These are phyloP conservation scores for Anisognathus igniventris DNA, from an alignment of 2,797 vertebrate genomes.

Conservation along the genomic window DNA sequence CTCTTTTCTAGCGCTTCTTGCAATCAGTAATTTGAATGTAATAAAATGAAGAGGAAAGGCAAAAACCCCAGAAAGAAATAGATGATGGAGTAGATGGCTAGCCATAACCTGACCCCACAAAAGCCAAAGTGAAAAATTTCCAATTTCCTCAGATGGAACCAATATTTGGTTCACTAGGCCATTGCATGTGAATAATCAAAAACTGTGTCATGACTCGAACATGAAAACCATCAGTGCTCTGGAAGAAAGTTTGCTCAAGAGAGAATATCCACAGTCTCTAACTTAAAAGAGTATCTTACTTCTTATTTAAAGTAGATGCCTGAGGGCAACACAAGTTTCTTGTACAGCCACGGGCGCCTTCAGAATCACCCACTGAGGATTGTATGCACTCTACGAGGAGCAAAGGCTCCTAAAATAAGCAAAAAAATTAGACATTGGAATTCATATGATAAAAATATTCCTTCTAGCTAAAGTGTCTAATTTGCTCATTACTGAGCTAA, in stretches of 20 bases:
- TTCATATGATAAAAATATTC: neutral
- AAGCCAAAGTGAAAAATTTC: neutral
- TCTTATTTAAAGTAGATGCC: conserved; percentile 14
- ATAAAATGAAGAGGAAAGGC: neutral
- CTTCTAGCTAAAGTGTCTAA: neutral
- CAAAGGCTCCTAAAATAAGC: conserved; percentile 3
- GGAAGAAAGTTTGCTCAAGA: neutral
- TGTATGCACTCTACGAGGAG: neutral
- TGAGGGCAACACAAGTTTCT: neutral
- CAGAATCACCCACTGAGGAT: neutral
- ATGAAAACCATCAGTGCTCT: neutral
- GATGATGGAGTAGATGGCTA: neutral
- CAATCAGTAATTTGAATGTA: neutral
- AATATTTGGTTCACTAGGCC: neutral
- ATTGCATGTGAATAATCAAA: neutral
- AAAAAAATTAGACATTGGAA: neutral
- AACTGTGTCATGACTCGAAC: neutral
- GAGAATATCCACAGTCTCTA: neutral
- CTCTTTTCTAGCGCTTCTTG: neutral
- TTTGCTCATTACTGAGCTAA: neutral
- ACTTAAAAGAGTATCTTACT: neutral
- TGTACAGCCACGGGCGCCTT: neutral
- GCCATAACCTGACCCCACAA: neutral
- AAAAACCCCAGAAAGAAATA: neutral
- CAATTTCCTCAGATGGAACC: neutral